Evolutionary conservation across 2,797 vertebrate species (phyloP), one percentile per base, ranked within the genome.

Genomic region (Argya squamiceps): DNA sequence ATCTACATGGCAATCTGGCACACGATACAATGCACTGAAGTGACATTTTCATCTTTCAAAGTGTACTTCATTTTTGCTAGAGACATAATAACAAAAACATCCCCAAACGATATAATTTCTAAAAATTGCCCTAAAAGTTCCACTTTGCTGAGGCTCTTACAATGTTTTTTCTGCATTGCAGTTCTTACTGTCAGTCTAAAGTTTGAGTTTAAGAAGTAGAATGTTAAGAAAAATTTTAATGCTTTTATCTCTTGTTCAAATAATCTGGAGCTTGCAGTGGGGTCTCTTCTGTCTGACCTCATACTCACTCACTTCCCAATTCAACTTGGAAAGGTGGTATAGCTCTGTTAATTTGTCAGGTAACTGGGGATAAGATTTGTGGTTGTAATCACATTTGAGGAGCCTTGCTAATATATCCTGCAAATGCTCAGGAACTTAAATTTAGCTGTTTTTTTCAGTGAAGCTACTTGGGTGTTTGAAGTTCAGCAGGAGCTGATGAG

Each of bases 41-140:
- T 79, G 67, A 89, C 36, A 73, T 84, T 96, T 96, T 88, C 41
- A 60, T 80, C 50, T 88, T 89, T 65, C 3, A 7, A 91, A 89
- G 32, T 69, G 70, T 86, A 19, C 67, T 65, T 91, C 5, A 65
- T 74, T 95, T 95, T 95, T 84, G 15, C 49, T 73, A 44, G 67
- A 69, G 50, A 39, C 1, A 3, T 68, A 88, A 47, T 18, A 80
- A 13, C 26, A 80, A 87, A 71, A 91, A 14, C 17, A 59, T 78
- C n/a, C 55, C n/a, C 11, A 79, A 52, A 65, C 81, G 3, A 65
- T 49, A 39, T 32, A 12, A 75, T 88, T 92, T 88, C 63, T 96
- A 75, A 96, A 81, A 43, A 39, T 70, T 74, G 16, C 20, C 49
- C 17, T n/a, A 10, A 11, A 70, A 75, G 30, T 68, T 93, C 23